Evolutionary conservation across 2,113 vertebrate species (phyloP), one percentile per base, ranked within the genome.

Genomic region (Chinchilla lanigera): DNA sequence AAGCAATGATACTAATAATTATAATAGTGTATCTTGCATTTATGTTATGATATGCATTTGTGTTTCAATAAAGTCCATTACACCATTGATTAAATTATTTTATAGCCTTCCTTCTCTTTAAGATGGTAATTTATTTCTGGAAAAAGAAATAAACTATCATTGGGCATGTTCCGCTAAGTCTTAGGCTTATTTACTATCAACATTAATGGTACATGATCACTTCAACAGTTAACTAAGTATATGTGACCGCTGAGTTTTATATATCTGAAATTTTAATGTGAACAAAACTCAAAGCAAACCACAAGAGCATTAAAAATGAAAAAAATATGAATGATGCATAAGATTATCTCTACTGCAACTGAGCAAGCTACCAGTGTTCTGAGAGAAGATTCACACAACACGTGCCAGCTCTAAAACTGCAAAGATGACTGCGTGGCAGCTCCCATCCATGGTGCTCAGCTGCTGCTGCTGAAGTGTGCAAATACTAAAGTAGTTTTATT

Each of bases 241-340:
- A 78, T 44, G 33, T 58, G 81, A 41, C 93, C 11, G 58, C n/a
- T 86, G 22, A 87, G 88, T 85, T 95, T 92, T 88, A 84, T 71
- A 38, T 65, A 71, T 92, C 92, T 86, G 44, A 81, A 60, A 58
- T 28, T 93, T 69, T 69, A 71, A 60, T 85, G 16, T 28, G 86
- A 92, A 67, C 61, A n/a, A 90, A 61, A 95, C 52, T 14, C 47
- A 61, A 94, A 93, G 13, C 81, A 17, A 94, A 81, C 7, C 44
- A 52, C 93, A 58, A 92, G 44, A 88, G 52, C 5, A 60, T 56
- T 13, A 94, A 73, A 90, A 78, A 58, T n/a, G 41, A 14, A 54
- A 78, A 28, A 87, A 86, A 61, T 33, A 5, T 63, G 58, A 91
- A 69, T 71, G 75, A 67, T 61, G 35, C 5, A 19, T 92, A 33